Evolutionary conservation across 1,140 invertebrate genomes (phyloP).

Genomic region (Papilio polytes): DNA sequence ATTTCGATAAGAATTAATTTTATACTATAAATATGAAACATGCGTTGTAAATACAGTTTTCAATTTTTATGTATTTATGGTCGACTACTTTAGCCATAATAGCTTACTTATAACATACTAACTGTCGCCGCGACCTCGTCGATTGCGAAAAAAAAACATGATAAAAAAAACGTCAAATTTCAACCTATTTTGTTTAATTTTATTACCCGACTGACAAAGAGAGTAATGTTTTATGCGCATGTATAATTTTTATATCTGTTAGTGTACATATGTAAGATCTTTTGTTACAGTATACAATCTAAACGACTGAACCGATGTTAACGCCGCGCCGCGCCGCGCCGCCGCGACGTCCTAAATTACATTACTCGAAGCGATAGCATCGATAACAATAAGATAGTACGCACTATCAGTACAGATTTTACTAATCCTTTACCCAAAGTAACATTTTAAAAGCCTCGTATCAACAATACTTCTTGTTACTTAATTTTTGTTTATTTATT

Average conservation of each 20-base stretch:
- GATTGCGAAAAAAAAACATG: too few relatives aligned
- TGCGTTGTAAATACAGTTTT: not conserved
- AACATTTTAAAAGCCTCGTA: not conserved
- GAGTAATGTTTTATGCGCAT: too few relatives aligned
- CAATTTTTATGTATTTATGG: not conserved
- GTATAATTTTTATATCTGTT: too few relatives aligned
- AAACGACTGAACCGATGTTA: too few relatives aligned
- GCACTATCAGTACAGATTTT: constrained; percentile 29
- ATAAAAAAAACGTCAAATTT: too few relatives aligned
- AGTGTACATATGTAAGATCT: too few relatives aligned
- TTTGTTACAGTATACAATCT: too few relatives aligned
- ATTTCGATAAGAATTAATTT: not conserved
- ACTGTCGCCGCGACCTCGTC: too few relatives aligned
- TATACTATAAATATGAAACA: not conserved
- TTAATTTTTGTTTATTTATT: not conserved
- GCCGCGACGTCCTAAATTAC: constrained; percentile 12
- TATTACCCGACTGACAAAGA: too few relatives aligned
- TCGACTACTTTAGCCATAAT: not conserved
- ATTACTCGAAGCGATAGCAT: constrained; percentile 6
- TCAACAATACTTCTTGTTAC: not conserved
- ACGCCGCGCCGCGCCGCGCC: too few relatives aligned
- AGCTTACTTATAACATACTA: too few relatives aligned
- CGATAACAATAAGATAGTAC: constrained; percentile 9
- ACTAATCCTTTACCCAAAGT: constrained; percentile 10
- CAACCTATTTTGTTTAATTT: too few relatives aligned